A percentile compares a stretch with the other conserved stretches of the same genome.
These are phyloP conservation scores for Drosophila parvula DNA, from an alignment of 1,140 invertebrate genomes.

Conservation along the genomic window DNA sequence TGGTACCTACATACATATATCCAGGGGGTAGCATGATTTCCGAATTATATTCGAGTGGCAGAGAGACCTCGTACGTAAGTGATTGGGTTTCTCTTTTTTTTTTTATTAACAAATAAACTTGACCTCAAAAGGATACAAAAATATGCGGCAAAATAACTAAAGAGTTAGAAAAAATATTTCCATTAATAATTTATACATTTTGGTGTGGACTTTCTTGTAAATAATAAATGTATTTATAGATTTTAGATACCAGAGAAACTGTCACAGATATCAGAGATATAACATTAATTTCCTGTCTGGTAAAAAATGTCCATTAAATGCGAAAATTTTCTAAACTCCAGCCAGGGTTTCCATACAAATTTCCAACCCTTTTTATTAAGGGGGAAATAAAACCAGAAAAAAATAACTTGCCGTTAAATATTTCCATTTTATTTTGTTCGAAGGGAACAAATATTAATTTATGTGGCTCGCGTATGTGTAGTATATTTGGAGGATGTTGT, in stretches of 20 bases:
- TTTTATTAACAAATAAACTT: conserved; percentile 7
- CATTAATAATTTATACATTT: background rate
- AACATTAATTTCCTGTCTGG: conserved; percentile 6
- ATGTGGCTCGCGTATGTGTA: conserved; percentile 51
- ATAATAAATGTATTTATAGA: too few species aligned
- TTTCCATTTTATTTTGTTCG: conserved; percentile 42
- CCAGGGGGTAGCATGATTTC: conserved; percentile 29
- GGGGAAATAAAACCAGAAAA: background rate
- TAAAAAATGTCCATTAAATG: conserved; percentile 9
- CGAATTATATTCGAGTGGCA: conserved; percentile 6
- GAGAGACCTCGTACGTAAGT: background rate
- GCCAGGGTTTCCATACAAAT: conserved; percentile 6
- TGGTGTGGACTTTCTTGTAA: background rate
- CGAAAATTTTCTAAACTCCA: background rate
- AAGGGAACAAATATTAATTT: conserved; percentile 64
- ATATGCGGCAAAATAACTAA: too few species aligned
- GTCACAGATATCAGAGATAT: background rate
- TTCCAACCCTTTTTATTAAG: conserved; percentile 5
- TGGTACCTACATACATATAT: conserved; percentile 2
- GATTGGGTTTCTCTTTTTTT: background rate
- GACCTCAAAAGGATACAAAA: background rate
- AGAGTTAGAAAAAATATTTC: background rate
- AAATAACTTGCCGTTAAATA: conserved; percentile 35
- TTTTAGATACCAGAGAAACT: background rate
- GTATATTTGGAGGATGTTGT: conserved; percentile 51